These are phyloP conservation scores for Pristis pectinata DNA, from an alignment of 2,797 vertebrate genomes.

Conservation along the genomic window DNA sequence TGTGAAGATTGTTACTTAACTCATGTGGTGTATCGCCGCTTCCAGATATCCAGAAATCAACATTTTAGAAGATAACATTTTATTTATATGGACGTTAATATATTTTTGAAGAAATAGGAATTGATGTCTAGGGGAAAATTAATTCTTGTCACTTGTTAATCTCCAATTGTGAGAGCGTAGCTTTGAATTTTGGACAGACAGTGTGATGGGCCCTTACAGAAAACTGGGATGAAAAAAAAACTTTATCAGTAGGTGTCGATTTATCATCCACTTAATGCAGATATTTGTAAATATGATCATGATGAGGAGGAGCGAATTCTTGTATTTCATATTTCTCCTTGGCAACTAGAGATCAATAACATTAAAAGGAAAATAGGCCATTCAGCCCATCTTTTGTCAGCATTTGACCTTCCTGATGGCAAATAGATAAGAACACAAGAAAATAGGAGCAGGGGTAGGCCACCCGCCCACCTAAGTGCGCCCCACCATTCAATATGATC, in stretches of 20 bases:
- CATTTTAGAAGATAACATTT: not conserved
- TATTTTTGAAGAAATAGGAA: not conserved
- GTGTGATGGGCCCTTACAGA: not conserved
- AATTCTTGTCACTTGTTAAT: not conserved
- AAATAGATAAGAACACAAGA: no score
- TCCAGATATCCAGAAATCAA: not conserved
- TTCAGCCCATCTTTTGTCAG: not conserved
- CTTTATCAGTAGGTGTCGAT: not conserved
- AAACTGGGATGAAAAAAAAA: not conserved
- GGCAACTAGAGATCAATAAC: not conserved
- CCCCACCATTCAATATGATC: no score
- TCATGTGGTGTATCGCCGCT: not conserved
- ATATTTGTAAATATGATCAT: not conserved
- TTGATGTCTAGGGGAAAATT: not conserved
- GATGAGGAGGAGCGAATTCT: not conserved
- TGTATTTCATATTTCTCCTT: not conserved
- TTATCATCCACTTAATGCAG: not conserved
- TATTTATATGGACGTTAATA: not conserved
- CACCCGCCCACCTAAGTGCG: no score
- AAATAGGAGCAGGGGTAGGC: no score
- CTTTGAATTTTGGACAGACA: not conserved
- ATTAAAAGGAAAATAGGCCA: not conserved
- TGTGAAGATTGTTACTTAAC: not conserved
- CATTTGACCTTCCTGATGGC: not conserved
- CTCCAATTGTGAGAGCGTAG: no score